phyloP scores from a whole-genome alignment of 2,888 invertebrate species.

The Seladonia tumulorum region DNA sequence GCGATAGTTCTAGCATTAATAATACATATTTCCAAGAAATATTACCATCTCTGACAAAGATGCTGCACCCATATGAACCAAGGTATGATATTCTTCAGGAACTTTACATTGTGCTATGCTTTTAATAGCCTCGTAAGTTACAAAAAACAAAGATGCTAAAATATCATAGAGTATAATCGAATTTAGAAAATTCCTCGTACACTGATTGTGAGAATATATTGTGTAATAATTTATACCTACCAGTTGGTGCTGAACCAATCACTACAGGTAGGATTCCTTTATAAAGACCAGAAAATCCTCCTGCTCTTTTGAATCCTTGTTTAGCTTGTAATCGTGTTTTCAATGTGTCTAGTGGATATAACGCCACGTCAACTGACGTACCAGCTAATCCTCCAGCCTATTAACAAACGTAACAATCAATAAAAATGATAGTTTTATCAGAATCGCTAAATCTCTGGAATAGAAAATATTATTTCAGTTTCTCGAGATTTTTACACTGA shows the following conservation, averaged over 20 bases:
- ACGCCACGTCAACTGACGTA: slow-evolving; percentile 92
- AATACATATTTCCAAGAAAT: slow-evolving; percentile 28
- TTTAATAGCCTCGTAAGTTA: slow-evolving; percentile 93
- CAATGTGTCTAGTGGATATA: slow-evolving; percentile 97
- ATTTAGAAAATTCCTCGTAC: not conserved
- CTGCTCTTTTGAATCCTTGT: slow-evolving; percentile 93
- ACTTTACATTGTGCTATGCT: slow-evolving; percentile 85
- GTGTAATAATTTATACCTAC: slow-evolving; percentile 81
- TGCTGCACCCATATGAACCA: slow-evolving; percentile 93
- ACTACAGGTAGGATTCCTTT: slow-evolving; percentile 92
- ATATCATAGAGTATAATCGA: slow-evolving; percentile 70
- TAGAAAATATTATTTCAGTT: not conserved
- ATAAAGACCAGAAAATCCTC: slow-evolving; percentile 93
- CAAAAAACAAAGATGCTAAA: slow-evolving; percentile 94
- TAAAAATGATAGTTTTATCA: not conserved
- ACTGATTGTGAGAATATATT: not conserved
- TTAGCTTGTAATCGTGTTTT: slow-evolving; percentile 97
- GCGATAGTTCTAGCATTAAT: not conserved
- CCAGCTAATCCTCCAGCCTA: slow-evolving; percentile 96
- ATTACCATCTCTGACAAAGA: slow-evolving; percentile 93
- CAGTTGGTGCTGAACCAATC: slow-evolving; percentile 92
- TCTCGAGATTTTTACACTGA: not conserved
- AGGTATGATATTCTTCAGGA: slow-evolving; percentile 86
- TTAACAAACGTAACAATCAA: slow-evolving; percentile 3
- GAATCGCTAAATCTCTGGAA: not conserved